These are phyloP conservation scores for Poeciliopsis retropinna DNA, from an alignment of 2,113 vertebrate genomes.

Conservation along the genomic window DNA sequence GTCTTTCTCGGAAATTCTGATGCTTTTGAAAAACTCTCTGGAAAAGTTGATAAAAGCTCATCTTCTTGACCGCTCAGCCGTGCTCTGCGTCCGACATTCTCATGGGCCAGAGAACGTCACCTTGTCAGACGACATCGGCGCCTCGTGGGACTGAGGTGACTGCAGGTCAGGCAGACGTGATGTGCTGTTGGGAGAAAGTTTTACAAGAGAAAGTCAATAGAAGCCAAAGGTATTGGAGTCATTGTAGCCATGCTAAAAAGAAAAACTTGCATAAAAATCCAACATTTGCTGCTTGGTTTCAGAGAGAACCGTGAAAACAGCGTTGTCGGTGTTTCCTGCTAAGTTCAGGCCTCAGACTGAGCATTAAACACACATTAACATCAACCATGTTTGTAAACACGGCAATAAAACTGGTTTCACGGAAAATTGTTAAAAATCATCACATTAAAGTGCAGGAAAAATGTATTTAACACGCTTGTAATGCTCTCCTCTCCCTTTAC, in stretches of 20 bases:
- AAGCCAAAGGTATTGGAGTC: neutral
- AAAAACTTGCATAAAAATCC: neutral
- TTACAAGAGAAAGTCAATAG: neutral
- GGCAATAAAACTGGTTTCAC: neutral
- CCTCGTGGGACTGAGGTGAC: neutral
- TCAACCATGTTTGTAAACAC: neutral
- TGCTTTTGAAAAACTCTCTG: neutral
- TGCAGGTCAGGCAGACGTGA: neutral
- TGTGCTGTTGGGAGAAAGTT: neutral
- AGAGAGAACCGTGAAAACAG: neutral
- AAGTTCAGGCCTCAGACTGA: neutral
- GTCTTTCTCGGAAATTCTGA: neutral
- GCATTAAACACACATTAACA: neutral
- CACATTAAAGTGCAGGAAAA: neutral
- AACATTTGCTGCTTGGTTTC: neutral
- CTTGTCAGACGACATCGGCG: neutral
- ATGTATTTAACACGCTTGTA: neutral
- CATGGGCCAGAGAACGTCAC: neutral
- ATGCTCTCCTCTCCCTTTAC: conserved; percentile 6
- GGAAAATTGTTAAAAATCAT: neutral
- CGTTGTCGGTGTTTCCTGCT: neutral
- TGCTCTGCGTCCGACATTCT: neutral
- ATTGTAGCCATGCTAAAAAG: neutral
- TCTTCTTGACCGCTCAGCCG: neutral
- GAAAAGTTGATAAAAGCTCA: neutral